These are phyloP conservation scores for Poecilus cupreus DNA, from an alignment of 2,888 invertebrate species.

Conservation along the genomic window DNA sequence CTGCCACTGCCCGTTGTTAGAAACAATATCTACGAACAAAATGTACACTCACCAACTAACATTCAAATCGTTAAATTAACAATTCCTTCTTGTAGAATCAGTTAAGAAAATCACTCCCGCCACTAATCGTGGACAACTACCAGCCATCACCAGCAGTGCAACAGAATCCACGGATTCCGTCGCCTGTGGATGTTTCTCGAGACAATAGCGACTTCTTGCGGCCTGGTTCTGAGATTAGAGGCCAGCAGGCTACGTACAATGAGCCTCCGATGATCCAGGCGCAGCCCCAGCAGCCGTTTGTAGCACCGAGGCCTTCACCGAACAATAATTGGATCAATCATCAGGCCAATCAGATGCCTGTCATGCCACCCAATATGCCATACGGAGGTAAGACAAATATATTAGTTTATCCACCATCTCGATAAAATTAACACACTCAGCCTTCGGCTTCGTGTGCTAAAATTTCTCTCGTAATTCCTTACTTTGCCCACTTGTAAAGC, in stretches of 20 bases:
- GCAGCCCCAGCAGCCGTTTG: constrained; percentile 65
- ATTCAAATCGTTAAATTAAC: background rate
- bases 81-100: constrained; percentile 40
- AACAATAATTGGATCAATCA: constrained; percentile 66
- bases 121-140: constrained; percentile 15
- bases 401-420: no score
- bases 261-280: constrained; percentile 69
- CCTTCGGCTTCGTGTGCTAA: no score
- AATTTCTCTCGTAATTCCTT: no score
- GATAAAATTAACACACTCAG: no score
- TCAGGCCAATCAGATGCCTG: constrained; percentile 67
- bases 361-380: constrained; percentile 65
- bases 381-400: constrained; percentile 66
- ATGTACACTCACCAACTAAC: no score
- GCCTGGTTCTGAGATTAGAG: constrained; percentile 55
- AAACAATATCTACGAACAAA: constrained; percentile 60
- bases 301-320: constrained; percentile 57
- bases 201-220: constrained; percentile 61
- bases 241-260: constrained; percentile 66
- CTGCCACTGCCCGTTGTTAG: constrained; percentile 58
- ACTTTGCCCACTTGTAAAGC: no score
- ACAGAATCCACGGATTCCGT: constrained; percentile 2
- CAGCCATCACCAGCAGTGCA: constrained; percentile 35
- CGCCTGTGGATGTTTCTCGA: constrained; percentile 21
- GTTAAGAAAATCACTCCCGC: constrained; percentile 46